phyloP scores from a whole-genome alignment of 2,888 invertebrate species.

The Zonitis immaculata region DNA sequence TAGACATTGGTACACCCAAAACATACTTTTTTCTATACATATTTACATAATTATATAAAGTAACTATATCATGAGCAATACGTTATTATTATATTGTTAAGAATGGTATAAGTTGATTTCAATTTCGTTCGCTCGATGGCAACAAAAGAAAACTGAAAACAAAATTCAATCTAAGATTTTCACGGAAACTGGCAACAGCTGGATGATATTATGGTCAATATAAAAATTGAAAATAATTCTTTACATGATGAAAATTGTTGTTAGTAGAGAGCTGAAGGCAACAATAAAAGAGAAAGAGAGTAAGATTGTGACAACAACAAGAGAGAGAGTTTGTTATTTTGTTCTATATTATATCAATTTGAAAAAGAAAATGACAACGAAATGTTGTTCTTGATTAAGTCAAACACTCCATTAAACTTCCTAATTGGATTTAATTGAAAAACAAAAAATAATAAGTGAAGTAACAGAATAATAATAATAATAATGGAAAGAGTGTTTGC shows the following conservation, averaged over 20 bases:
- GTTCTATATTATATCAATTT: too few species aligned
- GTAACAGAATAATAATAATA: too few species aligned
- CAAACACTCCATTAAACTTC: slow-evolving; percentile 40
- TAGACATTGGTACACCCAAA: too few species aligned
- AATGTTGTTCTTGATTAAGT: slow-evolving; percentile 33
- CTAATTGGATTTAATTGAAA: slow-evolving; percentile 39
- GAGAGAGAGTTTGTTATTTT: slow-evolving; percentile 20
- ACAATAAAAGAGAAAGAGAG: not conserved
- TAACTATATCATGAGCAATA: too few species aligned
- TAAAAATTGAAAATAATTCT: slow-evolving; percentile 37
- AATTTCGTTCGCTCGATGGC: slow-evolving; percentile 20
- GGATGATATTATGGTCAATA: slow-evolving; percentile 37
- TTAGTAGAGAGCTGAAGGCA: too few species aligned
- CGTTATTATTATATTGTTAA: too few species aligned
- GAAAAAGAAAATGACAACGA: slow-evolving; percentile 21
- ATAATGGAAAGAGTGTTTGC: slow-evolving; percentile 25
- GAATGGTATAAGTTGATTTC: slow-evolving; percentile 27
- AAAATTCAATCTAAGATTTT: slow-evolving; percentile 34
- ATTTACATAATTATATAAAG: too few species aligned
- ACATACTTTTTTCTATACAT: too few species aligned
- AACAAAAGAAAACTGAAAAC: too few species aligned
- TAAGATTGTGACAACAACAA: not conserved
- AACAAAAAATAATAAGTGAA: too few species aligned
- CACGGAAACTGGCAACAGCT: slow-evolving; percentile 32
- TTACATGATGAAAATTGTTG: slow-evolving; percentile 25